Conservation (phyloP, 2,113 vertebrate species). For the Lynx canadensis region DNA sequence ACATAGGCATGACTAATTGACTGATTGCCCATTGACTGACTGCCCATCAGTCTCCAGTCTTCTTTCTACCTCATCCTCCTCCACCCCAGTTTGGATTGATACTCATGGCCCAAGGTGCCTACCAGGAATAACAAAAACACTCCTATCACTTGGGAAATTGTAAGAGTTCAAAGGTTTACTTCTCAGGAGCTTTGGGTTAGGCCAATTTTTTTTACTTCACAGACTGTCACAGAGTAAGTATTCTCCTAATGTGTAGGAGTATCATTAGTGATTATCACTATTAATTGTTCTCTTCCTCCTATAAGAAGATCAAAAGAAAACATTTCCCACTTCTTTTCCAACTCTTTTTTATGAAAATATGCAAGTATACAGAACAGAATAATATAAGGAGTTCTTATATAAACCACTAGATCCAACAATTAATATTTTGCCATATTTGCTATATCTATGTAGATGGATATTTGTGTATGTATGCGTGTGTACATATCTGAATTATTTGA, state of each 20-base stretch:
- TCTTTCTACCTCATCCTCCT: not conserved
- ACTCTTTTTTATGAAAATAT: slow-evolving; percentile 20
- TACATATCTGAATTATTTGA: not conserved
- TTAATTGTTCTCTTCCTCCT: not conserved
- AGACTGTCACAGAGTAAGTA: not conserved
- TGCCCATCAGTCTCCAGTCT: not conserved
- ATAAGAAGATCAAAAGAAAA: not conserved
- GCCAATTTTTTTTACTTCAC: not conserved
- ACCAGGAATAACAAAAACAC: not conserved
- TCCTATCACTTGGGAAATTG: not conserved
- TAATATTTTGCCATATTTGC: not conserved
- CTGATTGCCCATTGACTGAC: not conserved
- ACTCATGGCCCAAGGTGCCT: not conserved
- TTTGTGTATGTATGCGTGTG: not conserved
- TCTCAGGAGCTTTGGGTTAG: not conserved
- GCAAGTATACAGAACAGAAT: not conserved
- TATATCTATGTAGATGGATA: not conserved
- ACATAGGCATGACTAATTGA: not conserved
- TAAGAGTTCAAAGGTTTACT: not conserved
- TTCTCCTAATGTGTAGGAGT: not conserved
- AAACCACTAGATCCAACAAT: not conserved
- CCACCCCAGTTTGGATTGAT: not conserved
- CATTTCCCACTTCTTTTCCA: not conserved
- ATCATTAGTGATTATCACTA: not conserved
- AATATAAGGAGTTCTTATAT: not conserved